Conservation (phyloP, 2,113 vertebrate genomes). For the Amphiprion percula region DNA sequence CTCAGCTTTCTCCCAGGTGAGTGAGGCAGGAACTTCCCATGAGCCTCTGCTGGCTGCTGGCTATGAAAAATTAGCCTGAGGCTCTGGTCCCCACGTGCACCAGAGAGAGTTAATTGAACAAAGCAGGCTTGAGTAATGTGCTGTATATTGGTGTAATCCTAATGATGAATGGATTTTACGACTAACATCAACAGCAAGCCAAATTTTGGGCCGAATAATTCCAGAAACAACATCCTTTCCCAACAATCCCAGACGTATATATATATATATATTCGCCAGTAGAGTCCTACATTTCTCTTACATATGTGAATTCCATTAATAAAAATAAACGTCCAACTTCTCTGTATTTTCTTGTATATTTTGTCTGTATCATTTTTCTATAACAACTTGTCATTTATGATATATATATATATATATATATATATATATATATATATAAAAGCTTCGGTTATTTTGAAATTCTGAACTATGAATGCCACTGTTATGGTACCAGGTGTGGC, state of each 20-base stretch:
- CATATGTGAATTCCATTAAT: conserved; percentile 6
- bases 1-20: conserved; percentile 71
- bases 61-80: conserved; percentile 77
- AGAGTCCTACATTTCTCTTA: conserved; percentile 21
- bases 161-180: conserved; percentile 80
- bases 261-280: conserved; percentile 5
- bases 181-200: conserved; percentile 75
- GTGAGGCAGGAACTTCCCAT: conserved; percentile 68
- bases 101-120: conserved; percentile 77
- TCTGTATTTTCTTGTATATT: background rate
- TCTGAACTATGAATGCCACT: background rate
- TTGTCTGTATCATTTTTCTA: background rate
- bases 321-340: conserved; percentile 6
- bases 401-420: background rate
- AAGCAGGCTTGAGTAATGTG: conserved; percentile 77
- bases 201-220: conserved; percentile 68
- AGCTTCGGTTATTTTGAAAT: background rate
- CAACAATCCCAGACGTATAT: conserved; percentile 43
- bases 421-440: background rate
- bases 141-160: conserved; percentile 69
- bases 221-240: conserved; percentile 46
- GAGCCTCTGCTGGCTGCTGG: conserved; percentile 66
- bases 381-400: background rate
- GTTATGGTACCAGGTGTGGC: conserved; percentile 30
- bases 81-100: conserved; percentile 64